Conservation (phyloP, 1,140 invertebrate species). For the Ceratina japonica region DNA sequence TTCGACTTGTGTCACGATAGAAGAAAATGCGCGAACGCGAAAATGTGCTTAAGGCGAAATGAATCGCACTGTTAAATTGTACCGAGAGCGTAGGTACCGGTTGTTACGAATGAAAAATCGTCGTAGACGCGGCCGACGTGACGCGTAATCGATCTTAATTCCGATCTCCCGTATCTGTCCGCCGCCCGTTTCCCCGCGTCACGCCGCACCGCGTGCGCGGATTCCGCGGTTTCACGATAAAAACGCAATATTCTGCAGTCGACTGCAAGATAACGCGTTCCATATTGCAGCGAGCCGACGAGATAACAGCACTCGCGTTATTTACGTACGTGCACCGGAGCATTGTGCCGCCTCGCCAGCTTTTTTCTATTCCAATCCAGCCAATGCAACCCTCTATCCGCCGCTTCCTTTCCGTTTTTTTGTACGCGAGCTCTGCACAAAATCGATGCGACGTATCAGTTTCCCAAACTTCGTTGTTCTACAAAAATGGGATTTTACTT, state of each 20-base stretch:
- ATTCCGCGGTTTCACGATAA: conserved; percentile 53
- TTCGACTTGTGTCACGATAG: not conserved
- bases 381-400: too few species aligned
- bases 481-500: too few species aligned
- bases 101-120: conserved; percentile 21
- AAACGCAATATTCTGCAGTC: conserved; percentile 59
- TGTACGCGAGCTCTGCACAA: not conserved
- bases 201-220: not conserved
- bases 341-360: conserved; percentile 47
- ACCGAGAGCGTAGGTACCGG: conserved; percentile 14
- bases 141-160: conserved; percentile 61
- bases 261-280: conserved; percentile 58
- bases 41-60: not conserved
- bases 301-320: conserved; percentile 55
- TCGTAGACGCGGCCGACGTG: not conserved
- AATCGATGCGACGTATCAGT: not conserved
- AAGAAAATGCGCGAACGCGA: not conserved
- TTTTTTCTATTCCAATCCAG: conserved; percentile 15
- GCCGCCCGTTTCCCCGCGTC: too few species aligned
- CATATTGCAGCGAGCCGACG: conserved; percentile 55
- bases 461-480: not conserved
- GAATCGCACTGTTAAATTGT: too few species aligned
- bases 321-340: conserved; percentile 41
- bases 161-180: conserved; percentile 38
- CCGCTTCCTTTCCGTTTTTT: not conserved